These are phyloP conservation scores for Epistrophella euchroma DNA, from an alignment of 2,888 invertebrate genomes.

Conservation along the genomic window DNA sequence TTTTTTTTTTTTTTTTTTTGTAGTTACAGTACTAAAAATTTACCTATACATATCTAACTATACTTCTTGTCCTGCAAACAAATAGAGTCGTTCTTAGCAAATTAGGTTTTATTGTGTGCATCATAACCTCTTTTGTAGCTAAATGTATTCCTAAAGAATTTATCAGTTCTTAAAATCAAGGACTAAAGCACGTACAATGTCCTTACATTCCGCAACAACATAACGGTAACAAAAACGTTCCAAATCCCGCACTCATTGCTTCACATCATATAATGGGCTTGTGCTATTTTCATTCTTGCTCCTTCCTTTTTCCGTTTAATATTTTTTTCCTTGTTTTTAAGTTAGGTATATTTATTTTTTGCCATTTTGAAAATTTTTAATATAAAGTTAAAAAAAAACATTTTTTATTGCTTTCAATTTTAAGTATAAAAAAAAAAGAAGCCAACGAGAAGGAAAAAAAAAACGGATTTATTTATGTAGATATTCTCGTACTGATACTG, in stretches of 20 bases:
- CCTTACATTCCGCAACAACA: not conserved
- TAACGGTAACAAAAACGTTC: not conserved
- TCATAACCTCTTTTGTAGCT: constrained; percentile 7
- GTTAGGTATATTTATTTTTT: constrained; percentile 16
- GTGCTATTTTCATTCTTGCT: constrained; percentile 12
- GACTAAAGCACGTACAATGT: constrained; percentile 19
- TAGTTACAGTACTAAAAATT: not conserved
- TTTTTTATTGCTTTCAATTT: constrained; percentile 59
- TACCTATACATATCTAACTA: not conserved
- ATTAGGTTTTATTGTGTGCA: constrained; percentile 28
- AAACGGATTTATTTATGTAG: constrained; percentile 21
- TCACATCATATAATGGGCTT: constrained; percentile 5
- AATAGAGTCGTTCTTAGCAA: constrained; percentile 3
- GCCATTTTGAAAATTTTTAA: constrained; percentile 52
- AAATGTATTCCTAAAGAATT: constrained; percentile 6
- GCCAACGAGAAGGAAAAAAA: not conserved
- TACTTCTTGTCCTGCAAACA: not conserved
- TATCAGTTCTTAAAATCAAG: constrained; percentile 19
- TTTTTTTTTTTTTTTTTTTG: not conserved
- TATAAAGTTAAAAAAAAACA: constrained; percentile 52
- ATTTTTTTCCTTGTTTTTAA: not conserved
- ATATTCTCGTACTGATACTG: constrained; percentile 18
- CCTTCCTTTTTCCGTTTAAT: not conserved
- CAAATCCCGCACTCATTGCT: not conserved
- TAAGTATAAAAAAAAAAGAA: constrained; percentile 9